phyloP scores from a whole-genome alignment of 2,888 invertebrate species.

The Sclerodermus sp. region DNA sequence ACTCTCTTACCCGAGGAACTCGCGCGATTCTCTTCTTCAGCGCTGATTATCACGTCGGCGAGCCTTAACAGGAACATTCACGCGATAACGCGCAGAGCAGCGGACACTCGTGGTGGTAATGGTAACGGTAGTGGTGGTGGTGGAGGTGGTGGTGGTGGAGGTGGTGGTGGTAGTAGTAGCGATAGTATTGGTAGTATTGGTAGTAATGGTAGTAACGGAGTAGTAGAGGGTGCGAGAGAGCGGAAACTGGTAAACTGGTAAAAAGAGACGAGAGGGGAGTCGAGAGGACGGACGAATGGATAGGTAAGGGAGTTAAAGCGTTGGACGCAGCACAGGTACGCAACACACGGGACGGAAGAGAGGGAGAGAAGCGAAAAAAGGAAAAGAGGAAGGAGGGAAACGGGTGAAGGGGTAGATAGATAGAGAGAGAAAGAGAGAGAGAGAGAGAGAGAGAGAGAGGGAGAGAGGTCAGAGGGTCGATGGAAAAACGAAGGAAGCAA shows the following conservation, averaged over 20 bases:
- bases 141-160: too few species aligned
- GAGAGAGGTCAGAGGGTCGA: neutral
- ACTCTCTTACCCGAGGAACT: too few species aligned
- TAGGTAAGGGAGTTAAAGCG: conserved; percentile 14
- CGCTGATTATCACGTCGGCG: neutral
- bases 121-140: too few species aligned
- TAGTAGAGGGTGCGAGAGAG: too few species aligned
- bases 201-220: too few species aligned
- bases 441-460: conserved; percentile 5
- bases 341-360: neutral
- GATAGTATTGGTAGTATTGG: too few species aligned
- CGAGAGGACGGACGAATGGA: neutral
- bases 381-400: neutral
- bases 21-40: neutral
- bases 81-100: conserved; percentile 26
- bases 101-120: conserved; percentile 2
- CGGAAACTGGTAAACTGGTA: conserved; percentile 11
- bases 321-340: neutral
- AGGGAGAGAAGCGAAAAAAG: neutral
- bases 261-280: conserved; percentile 25
- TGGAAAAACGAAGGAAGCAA: conserved; percentile 2
- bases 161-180: too few species aligned
- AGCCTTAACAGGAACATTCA: conserved; percentile 13
- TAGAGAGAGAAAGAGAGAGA: neutral
- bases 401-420: neutral